phyloP scores from a whole-genome alignment of 2,113 vertebrate species.

The Brachypodius melanocephalos region DNA sequence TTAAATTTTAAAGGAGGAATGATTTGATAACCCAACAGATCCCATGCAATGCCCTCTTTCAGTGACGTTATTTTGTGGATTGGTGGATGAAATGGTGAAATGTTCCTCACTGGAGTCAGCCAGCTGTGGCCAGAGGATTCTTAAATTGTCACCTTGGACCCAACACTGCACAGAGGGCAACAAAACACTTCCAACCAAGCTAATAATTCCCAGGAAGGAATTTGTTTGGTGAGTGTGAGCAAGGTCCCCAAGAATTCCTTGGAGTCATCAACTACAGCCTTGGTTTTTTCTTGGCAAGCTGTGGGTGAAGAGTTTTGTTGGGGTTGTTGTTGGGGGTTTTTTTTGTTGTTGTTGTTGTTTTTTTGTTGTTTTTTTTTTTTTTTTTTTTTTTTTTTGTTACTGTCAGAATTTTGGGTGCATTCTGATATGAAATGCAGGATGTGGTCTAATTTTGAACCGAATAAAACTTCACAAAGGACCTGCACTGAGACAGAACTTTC shows the following conservation, averaged over 20 bases:
- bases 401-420: neutral
- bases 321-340: too few species aligned
- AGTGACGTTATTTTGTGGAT: neutral
- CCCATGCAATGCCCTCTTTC: neutral
- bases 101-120: neutral
- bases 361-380: too few species aligned
- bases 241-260: neutral
- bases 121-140: neutral
- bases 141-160: neutral
- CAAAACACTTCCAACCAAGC: neutral
- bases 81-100: neutral
- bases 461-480: neutral
- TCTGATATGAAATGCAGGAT: neutral
- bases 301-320: neutral
- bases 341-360: neutral
- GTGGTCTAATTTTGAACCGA: neutral
- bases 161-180: neutral
- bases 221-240: neutral
- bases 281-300: neutral
- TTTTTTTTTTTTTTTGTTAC: rapidly evolving
- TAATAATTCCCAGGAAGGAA: slow-evolving; percentile 15
- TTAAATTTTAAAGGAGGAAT: neutral
- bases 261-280: neutral
- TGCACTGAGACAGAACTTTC: neutral
- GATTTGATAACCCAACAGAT: neutral